Evolutionary conservation across 2,113 vertebrate genomes (phyloP), one percentile per base, ranked within the genome.

Genomic region (Chelonoidis abingdonii): DNA sequence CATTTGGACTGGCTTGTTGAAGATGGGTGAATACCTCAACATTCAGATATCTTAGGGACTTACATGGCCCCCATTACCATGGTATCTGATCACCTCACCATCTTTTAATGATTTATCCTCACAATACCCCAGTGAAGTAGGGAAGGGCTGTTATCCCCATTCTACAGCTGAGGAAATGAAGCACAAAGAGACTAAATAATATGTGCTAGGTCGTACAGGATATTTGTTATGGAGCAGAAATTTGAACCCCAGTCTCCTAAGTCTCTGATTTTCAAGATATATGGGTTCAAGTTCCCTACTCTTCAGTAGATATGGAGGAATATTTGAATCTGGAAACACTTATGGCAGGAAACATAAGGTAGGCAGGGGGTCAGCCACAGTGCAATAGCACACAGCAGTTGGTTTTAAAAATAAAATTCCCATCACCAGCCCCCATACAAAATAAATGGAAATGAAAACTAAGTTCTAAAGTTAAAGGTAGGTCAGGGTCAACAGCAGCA

Each of bases 401-500:
- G 88, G 92, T 95, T 97, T 97, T 91, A 97, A 97, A 97, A 95
- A 94, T 95, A 54, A 89, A 86, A 93, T 94, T 89, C 88, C 75
- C 47, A 93, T 79, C 83, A 65, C 44, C 88, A 95, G 35, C 86
- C 90, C 93, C 89, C 80, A 54, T 88, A 65, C 86, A 94, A 92
- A 95, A 97, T 92, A 88, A 97, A 94, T 92, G 90, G 94, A 97
- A 96, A 96, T 94, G 80, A 92, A 97, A 97, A 95, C 92, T 91
- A 97, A 94, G 89, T 97, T 97, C 96, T 97, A 11, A 97, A 96
- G 82, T 84, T 88, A 84, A 83, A 95, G 94, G 93, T 91, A 90
- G 84, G 88, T 88, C 90, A 93, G 95, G 96, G 96, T 97, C 97
- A 97, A 95, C 90, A 97, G 97, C 93, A 97, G 93, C 95, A 92